Percentiles rank a stretch among this genome's conserved stretches.
Conservation (phyloP, 2,888 invertebrate genomes). For the Drosophila incognita region DNA sequence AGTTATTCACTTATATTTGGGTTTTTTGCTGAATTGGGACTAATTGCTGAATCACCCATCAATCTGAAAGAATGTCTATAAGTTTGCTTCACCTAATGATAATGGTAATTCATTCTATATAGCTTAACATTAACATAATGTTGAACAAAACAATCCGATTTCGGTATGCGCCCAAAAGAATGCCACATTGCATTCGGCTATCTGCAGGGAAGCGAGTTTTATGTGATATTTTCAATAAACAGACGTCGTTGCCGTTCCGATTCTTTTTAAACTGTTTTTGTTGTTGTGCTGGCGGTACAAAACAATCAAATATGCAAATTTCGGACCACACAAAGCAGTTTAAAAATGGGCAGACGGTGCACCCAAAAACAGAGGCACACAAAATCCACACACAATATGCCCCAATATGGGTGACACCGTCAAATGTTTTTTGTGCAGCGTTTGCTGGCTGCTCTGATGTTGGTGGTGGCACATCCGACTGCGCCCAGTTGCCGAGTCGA, state of each 20-base stretch:
- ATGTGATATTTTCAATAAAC: constrained; percentile 73
- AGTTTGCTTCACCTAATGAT: not conserved
- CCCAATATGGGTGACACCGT: constrained; percentile 41
- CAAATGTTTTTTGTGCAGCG: constrained; percentile 26
- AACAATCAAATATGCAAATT: constrained; percentile 79
- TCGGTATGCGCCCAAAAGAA: constrained; percentile 23
- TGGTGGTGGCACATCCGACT: constrained; percentile 45
- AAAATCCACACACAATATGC: constrained; percentile 60
- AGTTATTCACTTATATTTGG: not conserved
- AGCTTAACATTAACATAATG: not conserved
- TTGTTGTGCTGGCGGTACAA: constrained; percentile 54
- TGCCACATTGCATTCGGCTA: constrained; percentile 35
- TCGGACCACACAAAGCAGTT: constrained; percentile 45
- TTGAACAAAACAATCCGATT: not conserved
- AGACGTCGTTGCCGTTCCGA: constrained; percentile 37
- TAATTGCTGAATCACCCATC: not conserved
- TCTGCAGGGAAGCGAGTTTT: constrained; percentile 52
- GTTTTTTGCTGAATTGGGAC: not conserved
- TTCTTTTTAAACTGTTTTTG: constrained; percentile 21
- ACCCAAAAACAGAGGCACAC: constrained; percentile 24
- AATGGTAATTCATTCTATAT: not conserved
- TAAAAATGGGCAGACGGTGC: constrained; percentile 8
- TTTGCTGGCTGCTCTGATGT: constrained; percentile 4
- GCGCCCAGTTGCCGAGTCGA: constrained; percentile 24
- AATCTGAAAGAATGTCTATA: not conserved